Conservation (phyloP, 2,888 invertebrate species). For the Alloplasta piceator region DNA sequence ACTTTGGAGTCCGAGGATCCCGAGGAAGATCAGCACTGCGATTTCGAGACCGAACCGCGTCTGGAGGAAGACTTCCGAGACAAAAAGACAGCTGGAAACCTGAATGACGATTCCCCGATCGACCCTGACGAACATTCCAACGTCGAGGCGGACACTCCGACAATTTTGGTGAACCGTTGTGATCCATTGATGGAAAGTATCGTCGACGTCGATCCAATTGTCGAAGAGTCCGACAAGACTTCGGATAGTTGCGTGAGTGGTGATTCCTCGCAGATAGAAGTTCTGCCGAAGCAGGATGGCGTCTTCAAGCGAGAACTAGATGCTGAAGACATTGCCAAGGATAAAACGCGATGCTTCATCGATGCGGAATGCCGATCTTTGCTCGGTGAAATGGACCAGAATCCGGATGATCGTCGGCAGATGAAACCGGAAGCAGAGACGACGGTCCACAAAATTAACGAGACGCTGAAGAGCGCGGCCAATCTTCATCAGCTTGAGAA, state of each 20-base stretch:
- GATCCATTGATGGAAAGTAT: slow-evolving; percentile 4
- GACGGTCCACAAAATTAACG: slow-evolving; percentile 11
- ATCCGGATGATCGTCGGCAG: not conserved
- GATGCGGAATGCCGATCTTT: slow-evolving; percentile 31
- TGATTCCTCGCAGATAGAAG: slow-evolving; percentile 36
- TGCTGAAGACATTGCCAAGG: not conserved
- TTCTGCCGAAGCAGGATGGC: not conserved
- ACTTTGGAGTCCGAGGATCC: slow-evolving; percentile 15
- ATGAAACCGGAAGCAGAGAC: slow-evolving; percentile 21
- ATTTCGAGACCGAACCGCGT: not conserved
- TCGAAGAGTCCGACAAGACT: slow-evolving; percentile 38
- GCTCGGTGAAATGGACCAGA: slow-evolving; percentile 9
- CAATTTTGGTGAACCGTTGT: not conserved
- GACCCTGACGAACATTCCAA: slow-evolving; percentile 7
- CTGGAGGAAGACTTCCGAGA: not conserved
- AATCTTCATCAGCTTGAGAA: slow-evolving; percentile 17
- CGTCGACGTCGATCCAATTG: slow-evolving; percentile 19
- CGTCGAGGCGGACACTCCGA: not conserved
- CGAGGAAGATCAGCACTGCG: slow-evolving; percentile 26
- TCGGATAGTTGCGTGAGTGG: slow-evolving; percentile 28
- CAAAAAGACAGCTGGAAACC: not conserved
- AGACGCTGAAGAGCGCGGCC: slow-evolving; percentile 23
- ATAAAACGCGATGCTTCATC: slow-evolving; percentile 26
- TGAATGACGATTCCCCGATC: slow-evolving; percentile 10
- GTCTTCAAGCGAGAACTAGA: not conserved